Conservation (phyloP, 2,113 vertebrate species). For the Gymnorhina tibicen region DNA sequence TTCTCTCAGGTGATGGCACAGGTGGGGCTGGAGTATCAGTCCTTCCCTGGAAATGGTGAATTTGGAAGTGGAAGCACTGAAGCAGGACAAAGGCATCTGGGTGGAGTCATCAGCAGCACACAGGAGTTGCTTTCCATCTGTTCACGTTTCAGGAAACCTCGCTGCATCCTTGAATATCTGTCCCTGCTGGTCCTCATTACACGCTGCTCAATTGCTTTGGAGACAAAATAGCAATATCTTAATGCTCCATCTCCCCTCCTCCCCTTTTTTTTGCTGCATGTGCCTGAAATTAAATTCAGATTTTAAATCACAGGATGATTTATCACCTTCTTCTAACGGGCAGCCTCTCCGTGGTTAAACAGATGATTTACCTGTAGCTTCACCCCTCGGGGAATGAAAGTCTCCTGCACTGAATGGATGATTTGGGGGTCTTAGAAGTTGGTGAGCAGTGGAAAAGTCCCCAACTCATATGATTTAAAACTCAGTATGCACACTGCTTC, state of each 20-base stretch:
- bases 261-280: not conserved
- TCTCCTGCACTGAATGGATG: not conserved
- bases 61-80: not conserved
- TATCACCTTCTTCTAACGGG: not conserved
- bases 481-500: not conserved
- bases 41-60: not conserved
- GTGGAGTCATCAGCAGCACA: not conserved
- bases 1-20: not conserved
- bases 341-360: not conserved
- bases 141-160: fast-evolving
- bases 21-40: fast-evolving
- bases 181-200: not conserved
- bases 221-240: not conserved
- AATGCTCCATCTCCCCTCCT: not conserved
- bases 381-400: not conserved
- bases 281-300: not conserved
- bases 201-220: not conserved
- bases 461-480: not conserved
- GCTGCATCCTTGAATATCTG: not conserved
- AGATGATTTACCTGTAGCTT: not conserved
- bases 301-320: not conserved
- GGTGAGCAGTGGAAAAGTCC: not conserved
- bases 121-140: not conserved
- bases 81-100: not conserved
- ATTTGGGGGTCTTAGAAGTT: not conserved